Percentiles rank a stretch among this genome's conserved stretches.
These are phyloP conservation scores for Mandrillus leucophaeus DNA, from an alignment of 2,113 vertebrate genomes.

Conservation along the genomic window DNA sequence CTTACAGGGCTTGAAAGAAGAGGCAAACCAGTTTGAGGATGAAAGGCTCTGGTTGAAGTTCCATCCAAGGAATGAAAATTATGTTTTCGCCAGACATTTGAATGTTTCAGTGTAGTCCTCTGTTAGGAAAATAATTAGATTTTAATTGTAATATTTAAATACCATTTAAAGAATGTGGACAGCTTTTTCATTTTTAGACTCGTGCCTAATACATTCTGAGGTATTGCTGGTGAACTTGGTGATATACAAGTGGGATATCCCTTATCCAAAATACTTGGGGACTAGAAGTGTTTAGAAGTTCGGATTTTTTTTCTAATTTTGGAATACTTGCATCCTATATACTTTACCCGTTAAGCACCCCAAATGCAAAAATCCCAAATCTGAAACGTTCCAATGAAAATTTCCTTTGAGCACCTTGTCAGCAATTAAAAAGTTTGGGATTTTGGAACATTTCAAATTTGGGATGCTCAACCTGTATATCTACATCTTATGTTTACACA, in stretches of 20 bases:
- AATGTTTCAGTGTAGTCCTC: conserved; percentile 89
- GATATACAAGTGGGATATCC: background rate
- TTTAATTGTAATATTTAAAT: conserved; percentile 28
- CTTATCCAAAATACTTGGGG: background rate
- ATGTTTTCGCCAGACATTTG: conserved; percentile 92
- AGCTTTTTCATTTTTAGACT: background rate
- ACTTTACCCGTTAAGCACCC: background rate
- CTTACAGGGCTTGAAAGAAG: conserved; percentile 98
- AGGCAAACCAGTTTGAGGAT: conserved; percentile 97
- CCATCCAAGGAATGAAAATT: conserved; percentile 93
- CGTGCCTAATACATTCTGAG: background rate
- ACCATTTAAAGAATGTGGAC: background rate
- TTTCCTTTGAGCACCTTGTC: background rate
- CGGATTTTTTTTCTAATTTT: background rate
- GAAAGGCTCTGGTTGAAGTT: conserved; percentile 95
- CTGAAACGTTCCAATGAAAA: background rate
- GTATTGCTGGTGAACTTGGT: background rate
- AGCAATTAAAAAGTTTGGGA: background rate
- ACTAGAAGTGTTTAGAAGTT: background rate
- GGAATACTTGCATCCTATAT: background rate
- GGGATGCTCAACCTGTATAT: background rate
- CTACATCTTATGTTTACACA: background rate
- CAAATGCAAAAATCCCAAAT: background rate
- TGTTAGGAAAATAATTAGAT: conserved; percentile 74
- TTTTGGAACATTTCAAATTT: background rate